A percentile compares a stretch with the other conserved stretches of the same genome.
These are phyloP conservation scores for Martes martes DNA, from an alignment of 2,113 vertebrate species.

Conservation along the genomic window DNA sequence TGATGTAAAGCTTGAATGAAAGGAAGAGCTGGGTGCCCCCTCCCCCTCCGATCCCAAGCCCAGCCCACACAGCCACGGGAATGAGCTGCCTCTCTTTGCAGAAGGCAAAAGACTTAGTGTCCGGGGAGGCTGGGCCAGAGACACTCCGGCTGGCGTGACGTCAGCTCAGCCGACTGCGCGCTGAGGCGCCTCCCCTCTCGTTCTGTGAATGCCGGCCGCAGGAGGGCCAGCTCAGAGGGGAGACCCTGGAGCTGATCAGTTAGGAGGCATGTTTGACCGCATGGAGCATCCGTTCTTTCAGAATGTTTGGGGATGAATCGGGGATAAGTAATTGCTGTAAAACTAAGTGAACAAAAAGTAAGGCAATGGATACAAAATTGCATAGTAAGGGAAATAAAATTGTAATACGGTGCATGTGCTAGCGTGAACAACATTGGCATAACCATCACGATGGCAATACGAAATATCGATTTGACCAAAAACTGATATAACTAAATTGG, in stretches of 20 bases:
- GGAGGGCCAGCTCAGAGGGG: neutral
- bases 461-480: neutral
- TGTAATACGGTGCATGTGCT: neutral
- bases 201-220: neutral
- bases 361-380: neutral
- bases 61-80: neutral
- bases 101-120: neutral
- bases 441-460: neutral
- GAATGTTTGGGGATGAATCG: neutral
- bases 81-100: neutral
- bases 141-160: accelerated
- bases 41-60: neutral
- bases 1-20: neutral
- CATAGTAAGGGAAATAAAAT: neutral
- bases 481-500: neutral
- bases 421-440: neutral
- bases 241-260: neutral
- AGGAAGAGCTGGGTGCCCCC: neutral
- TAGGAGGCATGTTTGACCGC: neutral
- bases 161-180: neutral
- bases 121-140: neutral
- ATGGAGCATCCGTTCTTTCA: neutral
- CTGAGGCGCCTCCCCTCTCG: accelerated
- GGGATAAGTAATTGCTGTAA: neutral
- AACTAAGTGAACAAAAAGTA: neutral